These are phyloP conservation scores for Incurvaria masculella DNA, from an alignment of 2,888 invertebrate genomes.

Conservation along the genomic window DNA sequence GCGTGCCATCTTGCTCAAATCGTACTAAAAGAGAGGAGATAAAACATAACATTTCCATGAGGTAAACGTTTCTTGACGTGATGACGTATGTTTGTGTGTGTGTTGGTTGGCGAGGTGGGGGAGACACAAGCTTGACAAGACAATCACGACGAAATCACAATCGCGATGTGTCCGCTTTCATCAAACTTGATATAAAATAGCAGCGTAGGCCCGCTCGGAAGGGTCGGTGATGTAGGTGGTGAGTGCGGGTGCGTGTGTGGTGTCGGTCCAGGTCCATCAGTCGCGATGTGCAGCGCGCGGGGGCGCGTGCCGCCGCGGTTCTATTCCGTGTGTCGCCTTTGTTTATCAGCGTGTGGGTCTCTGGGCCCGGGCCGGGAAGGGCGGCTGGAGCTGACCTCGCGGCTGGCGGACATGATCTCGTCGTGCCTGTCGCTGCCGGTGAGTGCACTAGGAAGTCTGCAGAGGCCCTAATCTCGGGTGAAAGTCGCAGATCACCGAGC, in stretches of 20 bases:
- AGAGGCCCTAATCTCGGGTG: constrained; percentile 49
- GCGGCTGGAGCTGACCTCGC: constrained; percentile 69
- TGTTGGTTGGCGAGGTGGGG: too few species aligned
- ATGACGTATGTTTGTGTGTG: too few species aligned
- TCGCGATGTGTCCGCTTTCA: neutral
- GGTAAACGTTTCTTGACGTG: too few species aligned
- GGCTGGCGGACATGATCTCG: constrained; percentile 69
- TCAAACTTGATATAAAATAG: too few species aligned
- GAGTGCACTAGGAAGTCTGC: constrained; percentile 26
- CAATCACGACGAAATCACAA: neutral
- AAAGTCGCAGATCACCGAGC: constrained; percentile 57
- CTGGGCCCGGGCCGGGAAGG: constrained; percentile 22
- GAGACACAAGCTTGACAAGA: neutral
- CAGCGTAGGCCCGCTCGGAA: too few species aligned
- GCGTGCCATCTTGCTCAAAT: too few species aligned
- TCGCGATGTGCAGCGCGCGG: constrained; percentile 40
- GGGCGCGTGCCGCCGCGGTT: constrained; percentile 79
- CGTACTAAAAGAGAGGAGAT: too few species aligned
- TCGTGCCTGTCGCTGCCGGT: constrained; percentile 79
- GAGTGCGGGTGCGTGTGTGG: constrained; percentile 47
- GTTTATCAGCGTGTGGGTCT: constrained; percentile 70
- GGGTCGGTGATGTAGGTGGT: constrained; percentile 14
- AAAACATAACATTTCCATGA: too few species aligned
- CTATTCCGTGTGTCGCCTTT: constrained; percentile 91
- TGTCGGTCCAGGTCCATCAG: constrained; percentile 43